phyloP scores from a whole-genome alignment of 2,113 vertebrate genomes.

The Myotis brandtii region DNA sequence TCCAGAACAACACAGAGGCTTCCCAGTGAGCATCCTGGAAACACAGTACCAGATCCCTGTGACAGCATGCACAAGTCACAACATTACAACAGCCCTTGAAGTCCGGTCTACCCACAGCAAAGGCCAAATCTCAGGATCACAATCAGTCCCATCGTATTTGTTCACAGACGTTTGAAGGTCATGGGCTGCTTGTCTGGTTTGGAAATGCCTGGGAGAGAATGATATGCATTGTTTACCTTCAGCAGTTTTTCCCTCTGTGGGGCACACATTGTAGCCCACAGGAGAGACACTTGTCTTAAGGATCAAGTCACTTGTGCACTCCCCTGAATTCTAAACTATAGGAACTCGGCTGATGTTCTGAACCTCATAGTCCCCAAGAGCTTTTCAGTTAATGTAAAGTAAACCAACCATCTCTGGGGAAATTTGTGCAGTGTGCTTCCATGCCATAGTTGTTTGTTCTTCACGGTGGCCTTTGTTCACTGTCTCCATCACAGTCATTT shows the following conservation, averaged over 20 bases:
- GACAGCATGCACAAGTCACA: not conserved
- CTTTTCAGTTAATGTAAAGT: slow-evolving; percentile 46
- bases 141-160: not conserved
- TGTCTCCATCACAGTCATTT: not conserved
- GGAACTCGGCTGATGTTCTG: not conserved
- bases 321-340: not conserved
- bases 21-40: not conserved
- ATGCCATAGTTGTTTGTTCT: not conserved
- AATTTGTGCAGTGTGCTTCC: not conserved
- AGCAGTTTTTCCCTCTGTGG: not conserved
- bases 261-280: rapidly evolving
- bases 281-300: not conserved
- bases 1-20: not conserved
- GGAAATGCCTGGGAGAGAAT: not conserved
- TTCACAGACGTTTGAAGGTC: not conserved
- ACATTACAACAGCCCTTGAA: not conserved
- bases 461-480: not conserved
- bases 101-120: not conserved
- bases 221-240: not conserved
- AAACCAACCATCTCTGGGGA: slow-evolving; percentile 30
- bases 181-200: not conserved
- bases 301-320: not conserved
- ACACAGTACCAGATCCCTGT: not conserved
- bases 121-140: not conserved
- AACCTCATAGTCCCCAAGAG: not conserved